Base-by-base conservation (phyloP, 2,888 invertebrate species). In the Meteorus cinctellus region DNA sequence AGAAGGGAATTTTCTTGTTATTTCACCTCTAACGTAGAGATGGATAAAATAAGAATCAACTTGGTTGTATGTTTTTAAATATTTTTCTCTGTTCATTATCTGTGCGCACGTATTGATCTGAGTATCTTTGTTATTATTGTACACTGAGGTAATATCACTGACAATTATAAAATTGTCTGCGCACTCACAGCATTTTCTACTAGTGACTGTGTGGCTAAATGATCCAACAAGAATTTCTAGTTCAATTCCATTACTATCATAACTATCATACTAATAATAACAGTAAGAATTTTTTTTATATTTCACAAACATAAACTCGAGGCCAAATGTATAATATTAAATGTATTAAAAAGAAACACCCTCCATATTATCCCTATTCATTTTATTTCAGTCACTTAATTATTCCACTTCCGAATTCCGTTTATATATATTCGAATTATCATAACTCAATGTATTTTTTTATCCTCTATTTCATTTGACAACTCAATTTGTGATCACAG, bases 111-210 rank as follows among this genome's bases (percentile, higher is more conserved):
- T 34, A 34, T 8, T 34, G 34, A 34, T 34, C 34, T 34, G 34
- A 34, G 34, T 34, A 34, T 34, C 8, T 34, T 2, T 34, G 34
- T 34, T 34, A 34, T 34, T 34, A 16, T 45, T 16, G 45, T 45
- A 16, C 34, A 48, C 4, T 62, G 74, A 72, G 62, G 67, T 63
- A 62, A 66, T 63, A 60, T 45, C 55, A 73, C 69, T 60, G 67
- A 41, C 36, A 27, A 59, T 45, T 67, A 62, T 60, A 59, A 31
- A 68, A 60, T 29, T 16, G 19, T 67, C 34, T 24, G 71, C 29
- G 62, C 59, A 36, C 29, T 14, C 72, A 68, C 70, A 65, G 76
- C 78, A 76, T 72, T 68, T 69, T 55, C 60, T 74, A 41, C 71
- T 48, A 16, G n/a, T 48, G 48, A 48, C 48, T 48, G 48, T 48